These are phyloP conservation scores for Poeciliopsis presidionis DNA, from an alignment of 2,797 vertebrate genomes.

Conservation along the genomic window DNA sequence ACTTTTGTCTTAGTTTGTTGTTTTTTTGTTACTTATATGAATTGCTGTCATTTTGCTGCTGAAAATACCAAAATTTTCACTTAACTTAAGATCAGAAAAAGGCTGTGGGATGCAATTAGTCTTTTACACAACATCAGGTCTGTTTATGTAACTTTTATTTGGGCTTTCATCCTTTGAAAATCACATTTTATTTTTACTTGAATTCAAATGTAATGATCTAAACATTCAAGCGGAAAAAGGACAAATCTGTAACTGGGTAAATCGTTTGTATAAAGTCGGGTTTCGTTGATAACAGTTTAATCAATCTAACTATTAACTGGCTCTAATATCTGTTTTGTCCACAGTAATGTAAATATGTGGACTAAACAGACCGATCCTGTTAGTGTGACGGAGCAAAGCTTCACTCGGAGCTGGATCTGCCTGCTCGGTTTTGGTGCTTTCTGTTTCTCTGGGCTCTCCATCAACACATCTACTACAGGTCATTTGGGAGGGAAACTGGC, in stretches of 20 bases:
- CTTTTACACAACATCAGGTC: background rate
- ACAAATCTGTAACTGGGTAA: background rate
- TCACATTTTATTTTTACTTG: background rate
- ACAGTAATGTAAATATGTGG: background rate
- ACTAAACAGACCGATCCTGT: background rate
- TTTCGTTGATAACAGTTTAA: background rate
- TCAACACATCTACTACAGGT: conserved; percentile 31
- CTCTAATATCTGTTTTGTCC: background rate
- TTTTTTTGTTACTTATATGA: no score
- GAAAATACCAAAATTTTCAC: no score
- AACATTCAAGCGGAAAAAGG: background rate
- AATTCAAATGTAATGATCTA: background rate
- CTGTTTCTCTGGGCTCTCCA: conserved; percentile 19
- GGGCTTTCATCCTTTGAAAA: background rate
- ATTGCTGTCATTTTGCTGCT: no score
- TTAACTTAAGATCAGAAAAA: no score
- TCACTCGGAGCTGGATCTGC: conserved; percentile 17
- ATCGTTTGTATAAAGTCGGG: background rate
- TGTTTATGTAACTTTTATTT: background rate
- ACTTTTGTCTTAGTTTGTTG: no score
- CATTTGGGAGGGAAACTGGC: conserved; percentile 14
- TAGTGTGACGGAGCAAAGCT: background rate
- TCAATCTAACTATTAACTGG: background rate
- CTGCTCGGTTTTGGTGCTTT: conserved; percentile 8
- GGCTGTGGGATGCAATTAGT: background rate